phyloP scores from a whole-genome alignment of 2,888 invertebrate genomes.

The Enchytraeus crypticus region DNA sequence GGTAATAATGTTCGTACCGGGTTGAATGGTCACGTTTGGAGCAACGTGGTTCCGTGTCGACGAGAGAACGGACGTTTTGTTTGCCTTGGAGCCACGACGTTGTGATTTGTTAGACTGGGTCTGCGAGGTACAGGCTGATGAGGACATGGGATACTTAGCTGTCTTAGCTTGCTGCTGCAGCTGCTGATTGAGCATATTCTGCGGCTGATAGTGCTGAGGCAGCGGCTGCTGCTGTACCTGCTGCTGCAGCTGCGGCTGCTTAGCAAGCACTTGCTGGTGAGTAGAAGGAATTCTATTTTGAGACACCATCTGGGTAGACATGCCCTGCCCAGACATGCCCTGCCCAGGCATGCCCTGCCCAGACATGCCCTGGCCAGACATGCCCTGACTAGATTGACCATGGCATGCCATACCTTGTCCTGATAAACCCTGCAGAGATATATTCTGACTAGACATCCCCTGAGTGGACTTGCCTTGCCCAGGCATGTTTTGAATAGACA shows the following conservation, averaged over 20 bases:
- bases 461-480: not conserved
- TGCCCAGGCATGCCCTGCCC: not conserved
- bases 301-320: too few relatives aligned
- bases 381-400: constrained; percentile 2
- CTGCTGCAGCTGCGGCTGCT: constrained; percentile 5
- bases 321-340: not conserved
- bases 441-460: not conserved
- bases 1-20: constrained; percentile 62
- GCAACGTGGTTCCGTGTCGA: constrained; percentile 35
- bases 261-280: constrained; percentile 23
- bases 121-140: not conserved
- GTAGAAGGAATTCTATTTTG: not conserved
- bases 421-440: not conserved
- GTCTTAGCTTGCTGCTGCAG: constrained; percentile 24
- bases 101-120: not conserved
- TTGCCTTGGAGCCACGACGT: too few relatives aligned
- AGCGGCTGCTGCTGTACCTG: constrained; percentile 8
- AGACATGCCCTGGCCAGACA: not conserved
- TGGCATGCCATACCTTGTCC: not conserved
- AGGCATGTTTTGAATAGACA: not conserved
- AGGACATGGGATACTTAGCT: too few relatives aligned
- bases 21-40: constrained; percentile 66
- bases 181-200: constrained; percentile 37
- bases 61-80: constrained; percentile 8
- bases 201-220: constrained; percentile 12